Conservation (phyloP, 2,797 vertebrate species). For the Odontamblyopus rebecca region DNA sequence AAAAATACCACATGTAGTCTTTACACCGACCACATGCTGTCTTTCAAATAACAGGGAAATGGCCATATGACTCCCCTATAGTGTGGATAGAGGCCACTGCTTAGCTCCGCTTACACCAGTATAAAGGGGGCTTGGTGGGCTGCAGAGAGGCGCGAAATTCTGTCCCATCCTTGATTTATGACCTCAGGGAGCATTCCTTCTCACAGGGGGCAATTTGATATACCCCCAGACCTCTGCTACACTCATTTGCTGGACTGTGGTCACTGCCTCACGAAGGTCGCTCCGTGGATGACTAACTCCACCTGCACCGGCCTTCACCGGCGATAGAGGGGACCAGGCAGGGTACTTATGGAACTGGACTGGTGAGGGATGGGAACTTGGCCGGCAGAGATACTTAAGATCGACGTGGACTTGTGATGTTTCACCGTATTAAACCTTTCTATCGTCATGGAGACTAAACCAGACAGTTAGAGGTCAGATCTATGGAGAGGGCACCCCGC, state of each 20-base stretch:
- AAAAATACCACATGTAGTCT: not conserved
- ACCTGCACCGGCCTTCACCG: constrained; percentile 74
- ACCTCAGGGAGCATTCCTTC: constrained; percentile 73
- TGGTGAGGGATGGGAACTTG: not conserved
- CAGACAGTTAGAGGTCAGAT: too few relatives aligned
- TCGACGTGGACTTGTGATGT: not conserved
- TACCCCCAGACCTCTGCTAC: constrained; percentile 68
- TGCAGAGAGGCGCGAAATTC: constrained; percentile 79
- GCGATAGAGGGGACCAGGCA: constrained; percentile 27
- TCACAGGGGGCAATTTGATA: constrained; percentile 71
- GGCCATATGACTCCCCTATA: constrained; percentile 1
- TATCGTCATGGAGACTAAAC: too few relatives aligned
- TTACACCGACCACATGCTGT: constrained; percentile 5
- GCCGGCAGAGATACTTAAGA: not conserved
- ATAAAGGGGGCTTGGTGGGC: constrained; percentile 78
- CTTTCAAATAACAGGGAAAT: constrained; percentile 9
- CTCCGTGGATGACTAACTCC: constrained; percentile 66
- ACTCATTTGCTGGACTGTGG: constrained; percentile 73
- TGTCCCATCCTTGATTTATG: constrained; percentile 79
- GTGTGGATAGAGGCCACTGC: constrained; percentile 22
- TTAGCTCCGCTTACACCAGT: constrained; percentile 76
- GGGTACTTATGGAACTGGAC: not conserved
- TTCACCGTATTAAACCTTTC: too few relatives aligned
- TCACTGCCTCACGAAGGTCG: constrained; percentile 66
- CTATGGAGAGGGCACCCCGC: too few relatives aligned